These are phyloP conservation scores for Indicator maculatus DNA, from an alignment of 2,113 vertebrate species.

Conservation along the genomic window DNA sequence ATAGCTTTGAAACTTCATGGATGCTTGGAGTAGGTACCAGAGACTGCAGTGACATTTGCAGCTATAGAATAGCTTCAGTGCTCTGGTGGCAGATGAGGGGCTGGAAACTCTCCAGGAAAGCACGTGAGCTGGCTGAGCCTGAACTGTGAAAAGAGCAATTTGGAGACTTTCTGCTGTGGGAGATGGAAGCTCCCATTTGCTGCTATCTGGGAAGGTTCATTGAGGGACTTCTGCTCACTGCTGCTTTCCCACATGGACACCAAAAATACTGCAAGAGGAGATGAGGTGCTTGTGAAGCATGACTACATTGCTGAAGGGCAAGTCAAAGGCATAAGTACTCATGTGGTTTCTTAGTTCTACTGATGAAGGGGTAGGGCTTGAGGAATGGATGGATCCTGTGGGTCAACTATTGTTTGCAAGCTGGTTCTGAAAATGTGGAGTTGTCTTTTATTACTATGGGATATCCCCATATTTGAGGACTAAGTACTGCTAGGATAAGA, in stretches of 20 bases:
- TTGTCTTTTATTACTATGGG: background rate
- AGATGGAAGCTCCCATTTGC: background rate
- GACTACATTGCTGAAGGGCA: background rate
- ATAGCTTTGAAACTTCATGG: background rate
- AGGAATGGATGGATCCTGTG: background rate
- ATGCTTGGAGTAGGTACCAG: background rate
- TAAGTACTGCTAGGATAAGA: background rate
- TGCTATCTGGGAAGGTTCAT: background rate
- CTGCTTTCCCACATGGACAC: background rate
- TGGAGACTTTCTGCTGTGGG: background rate
- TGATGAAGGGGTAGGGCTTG: background rate
- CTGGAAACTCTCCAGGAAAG: background rate
- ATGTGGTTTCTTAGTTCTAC: background rate
- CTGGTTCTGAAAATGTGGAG: background rate
- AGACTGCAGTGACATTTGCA: background rate
- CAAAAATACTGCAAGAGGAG: background rate
- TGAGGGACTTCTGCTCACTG: background rate
- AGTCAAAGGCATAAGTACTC: background rate
- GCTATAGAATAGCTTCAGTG: background rate
- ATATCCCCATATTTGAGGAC: background rate
- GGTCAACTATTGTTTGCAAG: background rate
- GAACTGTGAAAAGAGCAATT: background rate
- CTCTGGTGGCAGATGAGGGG: background rate
- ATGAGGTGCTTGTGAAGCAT: rapidly evolving
- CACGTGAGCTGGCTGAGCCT: background rate